These are phyloP conservation scores for Cacoxenus indagator DNA, from an alignment of 2,888 invertebrate genomes.

Conservation along the genomic window DNA sequence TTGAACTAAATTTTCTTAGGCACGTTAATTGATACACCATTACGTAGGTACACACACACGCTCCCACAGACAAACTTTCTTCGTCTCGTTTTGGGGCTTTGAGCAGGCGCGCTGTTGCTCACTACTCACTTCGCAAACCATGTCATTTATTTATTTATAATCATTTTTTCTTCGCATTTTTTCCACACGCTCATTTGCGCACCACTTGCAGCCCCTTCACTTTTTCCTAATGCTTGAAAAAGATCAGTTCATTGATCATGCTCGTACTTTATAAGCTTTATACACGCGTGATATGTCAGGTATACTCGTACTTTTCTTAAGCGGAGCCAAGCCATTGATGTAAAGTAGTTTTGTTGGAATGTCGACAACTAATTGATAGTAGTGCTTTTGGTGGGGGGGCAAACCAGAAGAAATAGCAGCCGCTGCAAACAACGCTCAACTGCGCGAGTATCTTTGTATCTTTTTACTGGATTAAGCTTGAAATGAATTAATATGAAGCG, in stretches of 20 bases:
- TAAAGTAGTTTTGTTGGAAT: neutral
- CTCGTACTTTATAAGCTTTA: neutral
- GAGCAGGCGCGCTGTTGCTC: neutral
- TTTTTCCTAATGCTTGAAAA: neutral
- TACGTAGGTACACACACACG: neutral
- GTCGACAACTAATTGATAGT: neutral
- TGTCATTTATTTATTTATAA: neutral
- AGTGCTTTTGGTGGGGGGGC: too few relatives aligned
- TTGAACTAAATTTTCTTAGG: neutral
- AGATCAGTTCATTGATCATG: neutral
- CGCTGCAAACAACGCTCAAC: too few relatives aligned
- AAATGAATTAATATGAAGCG: too few relatives aligned
- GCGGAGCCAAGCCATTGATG: too few relatives aligned
- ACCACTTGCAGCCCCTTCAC: neutral
- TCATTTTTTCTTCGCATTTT: neutral
- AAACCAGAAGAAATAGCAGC: too few relatives aligned
- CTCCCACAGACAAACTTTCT: neutral
- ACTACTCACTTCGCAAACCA: neutral
- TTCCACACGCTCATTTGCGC: neutral
- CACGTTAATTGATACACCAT: neutral
- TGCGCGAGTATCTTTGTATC: too few relatives aligned
- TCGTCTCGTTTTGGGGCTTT: neutral
- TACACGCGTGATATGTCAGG: too few relatives aligned
- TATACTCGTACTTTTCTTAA: neutral
- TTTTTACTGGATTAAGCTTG: too few relatives aligned